phyloP scores from a whole-genome alignment of 2,888 invertebrate genomes.

The Clitarchus hookeri region DNA sequence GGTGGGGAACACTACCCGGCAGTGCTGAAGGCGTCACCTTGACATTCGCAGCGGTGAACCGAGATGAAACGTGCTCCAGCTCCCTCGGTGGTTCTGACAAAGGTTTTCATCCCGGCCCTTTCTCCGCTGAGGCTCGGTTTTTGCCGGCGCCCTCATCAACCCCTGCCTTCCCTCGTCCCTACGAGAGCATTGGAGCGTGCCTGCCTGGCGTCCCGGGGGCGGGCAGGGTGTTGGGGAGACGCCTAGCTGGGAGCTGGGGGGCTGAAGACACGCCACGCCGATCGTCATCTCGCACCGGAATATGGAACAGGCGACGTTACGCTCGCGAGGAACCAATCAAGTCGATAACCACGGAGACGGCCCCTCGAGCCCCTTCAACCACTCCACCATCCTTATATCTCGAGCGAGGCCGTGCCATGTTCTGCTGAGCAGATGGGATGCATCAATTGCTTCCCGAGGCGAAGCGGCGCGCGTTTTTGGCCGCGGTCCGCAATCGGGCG shows the following conservation, averaged over 20 bases:
- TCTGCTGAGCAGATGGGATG: not conserved
- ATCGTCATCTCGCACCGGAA: not conserved
- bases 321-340: constrained; percentile 9
- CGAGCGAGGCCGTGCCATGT: too few relatives aligned
- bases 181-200: not conserved
- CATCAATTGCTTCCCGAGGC: not conserved
- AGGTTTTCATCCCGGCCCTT: not conserved
- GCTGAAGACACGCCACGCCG: not conserved
- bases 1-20: too few relatives aligned
- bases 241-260: not conserved
- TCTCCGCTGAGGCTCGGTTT: not conserved
- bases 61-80: not conserved
- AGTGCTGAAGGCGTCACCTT: too few relatives aligned
- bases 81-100: not conserved
- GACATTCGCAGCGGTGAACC: too few relatives aligned
- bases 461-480: not conserved
- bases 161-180: not conserved
- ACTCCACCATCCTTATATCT: not conserved
- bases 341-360: not conserved
- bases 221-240: not conserved
- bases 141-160: not conserved
- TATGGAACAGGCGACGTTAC: not conserved
- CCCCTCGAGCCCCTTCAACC: too few relatives aligned
- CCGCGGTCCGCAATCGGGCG: too few relatives aligned
- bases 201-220: not conserved